Conservation (phyloP, 2,113 vertebrate species). For the Apistogramma diplotaenia region DNA sequence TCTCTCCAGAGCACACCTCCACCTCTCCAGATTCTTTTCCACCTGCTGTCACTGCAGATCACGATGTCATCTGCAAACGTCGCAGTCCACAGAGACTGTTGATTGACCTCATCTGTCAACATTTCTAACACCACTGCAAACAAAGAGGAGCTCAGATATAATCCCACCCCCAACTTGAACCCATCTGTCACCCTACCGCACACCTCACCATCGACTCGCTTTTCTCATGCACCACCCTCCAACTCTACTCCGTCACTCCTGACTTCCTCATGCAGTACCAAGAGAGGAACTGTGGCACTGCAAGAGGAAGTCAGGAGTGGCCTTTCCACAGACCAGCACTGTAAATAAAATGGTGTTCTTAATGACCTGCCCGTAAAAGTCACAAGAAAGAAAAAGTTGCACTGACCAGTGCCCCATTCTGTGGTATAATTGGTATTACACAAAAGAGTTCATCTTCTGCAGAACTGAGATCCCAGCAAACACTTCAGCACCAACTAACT, state of each 20-base stretch:
- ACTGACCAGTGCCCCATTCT: background rate
- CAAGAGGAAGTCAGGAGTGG: background rate
- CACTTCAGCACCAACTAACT: background rate
- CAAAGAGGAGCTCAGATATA: background rate
- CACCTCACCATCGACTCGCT: background rate
- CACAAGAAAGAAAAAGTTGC: background rate
- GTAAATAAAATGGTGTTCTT: background rate
- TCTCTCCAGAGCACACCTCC: background rate
- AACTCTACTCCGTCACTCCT: background rate
- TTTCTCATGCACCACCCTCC: accelerated
- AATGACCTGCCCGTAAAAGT: too few species aligned
- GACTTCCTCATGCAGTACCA: background rate
- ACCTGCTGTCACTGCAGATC: accelerated
- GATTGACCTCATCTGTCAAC: background rate
- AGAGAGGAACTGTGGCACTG: too few species aligned
- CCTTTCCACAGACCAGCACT: background rate
- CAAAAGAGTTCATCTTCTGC: background rate
- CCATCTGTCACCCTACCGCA: background rate
- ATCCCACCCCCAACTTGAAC: accelerated
- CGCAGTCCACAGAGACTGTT: background rate
- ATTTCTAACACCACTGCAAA: background rate
- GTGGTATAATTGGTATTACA: background rate
- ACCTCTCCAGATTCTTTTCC: background rate
- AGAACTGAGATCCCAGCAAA: background rate
- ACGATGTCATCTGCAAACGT: too few species aligned